Base-by-base conservation (phyloP, 2,113 vertebrate species). In the Morone chrysops region DNA sequence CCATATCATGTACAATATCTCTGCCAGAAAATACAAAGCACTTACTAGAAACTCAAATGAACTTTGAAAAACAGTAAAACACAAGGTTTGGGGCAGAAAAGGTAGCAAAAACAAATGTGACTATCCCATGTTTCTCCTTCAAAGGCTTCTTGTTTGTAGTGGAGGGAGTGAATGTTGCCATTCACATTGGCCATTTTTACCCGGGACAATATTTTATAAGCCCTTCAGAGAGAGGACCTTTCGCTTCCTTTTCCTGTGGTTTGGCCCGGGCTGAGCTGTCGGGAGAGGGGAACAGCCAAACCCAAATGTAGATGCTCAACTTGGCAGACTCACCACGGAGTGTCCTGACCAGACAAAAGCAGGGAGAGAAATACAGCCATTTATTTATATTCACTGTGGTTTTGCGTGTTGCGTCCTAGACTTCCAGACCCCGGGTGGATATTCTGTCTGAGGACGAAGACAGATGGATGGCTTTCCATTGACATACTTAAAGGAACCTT, bases 191-290 rank as follows among this genome's bases (percentile, higher is more conserved):
- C 89, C 91, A 90, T 95, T 94, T 94, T 93, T 91, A 92, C 88
- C 88, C 81, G 5, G 79, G 92, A 93, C 94, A 94, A 91, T 93
- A 94, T 95, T 95, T 94, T 91, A 93, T 72, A 68, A 92, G 93
- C 82, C 84, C 92, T 95, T 94, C 90, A 86, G 88, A 94, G 88
- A 93, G 88, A 93, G 87, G 90, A 90, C 86, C 90, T 90, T 88
- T 90, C 68, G 88, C 93, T 96, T 96, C 95, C 95, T 95, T 94
- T 96, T 95, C 95, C 95, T 95, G 94, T 94, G 95, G 95, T 95
- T 94, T 95, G 92, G 89, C 77, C 62, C 36, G 51, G 90, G 84
- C 87, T 68, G 70, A 86, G 90, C 92, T 87, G 92, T 91, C 86
- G 86, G 88, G 88, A 90, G 90, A 92, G 88, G 87, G 87, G 93